Conservation (phyloP, 2,888 invertebrate genomes). For the Pyrrhosoma nymphula region DNA sequence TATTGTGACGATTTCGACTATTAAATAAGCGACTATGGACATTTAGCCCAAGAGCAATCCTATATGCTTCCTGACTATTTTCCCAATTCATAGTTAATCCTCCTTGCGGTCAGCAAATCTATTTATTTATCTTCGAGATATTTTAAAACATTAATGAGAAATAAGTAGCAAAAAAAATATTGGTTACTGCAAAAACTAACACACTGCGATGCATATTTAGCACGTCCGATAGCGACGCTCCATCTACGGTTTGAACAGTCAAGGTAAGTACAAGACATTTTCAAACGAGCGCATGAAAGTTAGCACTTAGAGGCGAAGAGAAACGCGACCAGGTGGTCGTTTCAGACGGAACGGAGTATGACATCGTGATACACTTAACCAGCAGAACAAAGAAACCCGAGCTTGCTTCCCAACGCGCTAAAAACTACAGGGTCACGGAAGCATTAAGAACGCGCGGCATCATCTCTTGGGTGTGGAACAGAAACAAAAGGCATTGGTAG, state of each 20-base stretch:
- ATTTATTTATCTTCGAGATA: no score
- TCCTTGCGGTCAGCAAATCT: no score
- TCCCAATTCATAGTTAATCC: no score
- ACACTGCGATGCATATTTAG: no score
- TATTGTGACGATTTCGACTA: no score
- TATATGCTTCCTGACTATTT: no score
- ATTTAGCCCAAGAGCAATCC: no score
- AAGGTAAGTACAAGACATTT: neutral
- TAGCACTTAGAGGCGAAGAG: neutral
- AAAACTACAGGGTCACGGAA: neutral
- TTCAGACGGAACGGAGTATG: constrained; percentile 14
- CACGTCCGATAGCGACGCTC: no score
- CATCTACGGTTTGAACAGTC: neutral
- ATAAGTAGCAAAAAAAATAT: no score
- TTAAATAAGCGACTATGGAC: no score
- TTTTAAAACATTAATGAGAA: no score
- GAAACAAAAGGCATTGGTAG: neutral
- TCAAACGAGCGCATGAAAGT: neutral
- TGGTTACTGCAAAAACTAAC: no score
- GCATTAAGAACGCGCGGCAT: neutral
- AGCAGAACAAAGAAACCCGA: constrained; percentile 15
- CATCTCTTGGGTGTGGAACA: neutral
- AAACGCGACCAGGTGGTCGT: neutral
- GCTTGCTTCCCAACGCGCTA: neutral
- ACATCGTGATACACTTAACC: constrained; percentile 10